These are phyloP conservation scores for Zaprionus africanus DNA, from an alignment of 1,140 invertebrate genomes.

Conservation along the genomic window DNA sequence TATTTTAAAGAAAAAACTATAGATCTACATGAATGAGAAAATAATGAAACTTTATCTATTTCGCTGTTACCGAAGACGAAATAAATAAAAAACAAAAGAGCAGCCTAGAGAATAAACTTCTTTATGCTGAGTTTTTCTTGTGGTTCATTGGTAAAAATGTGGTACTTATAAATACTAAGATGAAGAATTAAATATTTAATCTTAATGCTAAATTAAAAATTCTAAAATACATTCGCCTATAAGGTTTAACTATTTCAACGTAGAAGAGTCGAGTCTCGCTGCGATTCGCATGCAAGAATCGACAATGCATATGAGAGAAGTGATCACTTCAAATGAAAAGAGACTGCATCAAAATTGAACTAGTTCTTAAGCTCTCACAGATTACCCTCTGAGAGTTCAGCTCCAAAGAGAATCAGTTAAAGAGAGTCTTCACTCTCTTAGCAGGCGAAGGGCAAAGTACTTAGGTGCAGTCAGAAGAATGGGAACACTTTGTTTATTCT, in stretches of 20 bases:
- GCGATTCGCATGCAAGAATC: background rate
- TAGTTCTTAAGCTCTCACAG: background rate
- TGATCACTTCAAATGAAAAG: too few species aligned
- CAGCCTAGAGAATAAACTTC: background rate
- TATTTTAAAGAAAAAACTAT: too few species aligned
- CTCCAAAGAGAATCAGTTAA: background rate
- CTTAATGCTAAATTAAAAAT: background rate
- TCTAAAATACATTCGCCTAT: background rate
- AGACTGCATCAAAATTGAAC: background rate
- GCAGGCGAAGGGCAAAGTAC: slow-evolving; percentile 16
- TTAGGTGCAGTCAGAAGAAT: slow-evolving; percentile 4
- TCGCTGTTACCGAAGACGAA: too few species aligned
- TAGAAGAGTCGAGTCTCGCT: background rate
- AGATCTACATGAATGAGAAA: too few species aligned
- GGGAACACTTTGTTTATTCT: background rate
- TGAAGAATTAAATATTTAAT: background rate
- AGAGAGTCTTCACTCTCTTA: background rate
- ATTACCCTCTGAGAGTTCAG: background rate
- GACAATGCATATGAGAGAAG: background rate
- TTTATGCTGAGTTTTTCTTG: too few species aligned
- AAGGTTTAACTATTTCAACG: background rate
- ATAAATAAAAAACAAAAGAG: too few species aligned
- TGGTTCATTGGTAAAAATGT: too few species aligned
- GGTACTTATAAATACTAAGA: background rate
- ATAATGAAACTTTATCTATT: too few species aligned